A percentile compares a stretch with the other conserved stretches of the same genome.
These are phyloP conservation scores for Sinelater perroti DNA, from an alignment of 2,888 invertebrate species.

Conservation along the genomic window DNA sequence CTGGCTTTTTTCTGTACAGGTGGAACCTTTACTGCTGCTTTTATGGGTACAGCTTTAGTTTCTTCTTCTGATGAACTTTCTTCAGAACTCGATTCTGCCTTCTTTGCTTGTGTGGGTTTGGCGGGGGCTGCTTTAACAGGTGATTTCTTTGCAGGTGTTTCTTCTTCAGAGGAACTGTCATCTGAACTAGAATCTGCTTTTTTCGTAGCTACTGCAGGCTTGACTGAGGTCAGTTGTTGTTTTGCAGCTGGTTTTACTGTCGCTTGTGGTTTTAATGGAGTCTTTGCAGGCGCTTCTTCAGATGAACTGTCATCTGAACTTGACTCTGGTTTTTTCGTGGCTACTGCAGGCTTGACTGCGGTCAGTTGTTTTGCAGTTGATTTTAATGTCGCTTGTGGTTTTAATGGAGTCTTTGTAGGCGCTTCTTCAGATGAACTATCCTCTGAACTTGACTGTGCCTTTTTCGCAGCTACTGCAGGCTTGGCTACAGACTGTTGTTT, in stretches of 20 bases:
- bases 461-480: conserved; percentile 43
- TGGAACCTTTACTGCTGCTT: conserved; percentile 30
- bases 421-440: conserved; percentile 58
- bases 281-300: conserved; percentile 40
- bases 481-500: conserved; percentile 59
- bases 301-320: conserved; percentile 56
- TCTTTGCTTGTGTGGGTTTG: no score
- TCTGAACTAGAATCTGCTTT: no score
- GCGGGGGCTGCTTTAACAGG: no score
- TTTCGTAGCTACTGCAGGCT: no score
- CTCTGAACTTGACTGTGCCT: conserved; percentile 59
- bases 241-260: conserved; percentile 22
- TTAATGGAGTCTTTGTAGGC: conserved; percentile 40
- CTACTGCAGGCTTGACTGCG: conserved; percentile 37
- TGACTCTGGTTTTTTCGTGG: conserved; percentile 52
- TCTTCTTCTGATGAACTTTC: conserved; percentile 58
- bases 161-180: conserved; percentile 57
- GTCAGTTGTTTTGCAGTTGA: no score
- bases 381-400: no score
- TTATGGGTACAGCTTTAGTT: conserved; percentile 40
- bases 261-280: conserved; percentile 16
- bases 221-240: conserved; percentile 60
- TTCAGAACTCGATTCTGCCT: conserved; percentile 59
- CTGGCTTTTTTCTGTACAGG: conserved; percentile 46
- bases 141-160: conserved; percentile 47